A percentile compares a stretch with the other conserved stretches of the same genome.
Evolutionary conservation across 2,797 vertebrate species (phyloP).

Genomic region (Scarus forsteni): DNA sequence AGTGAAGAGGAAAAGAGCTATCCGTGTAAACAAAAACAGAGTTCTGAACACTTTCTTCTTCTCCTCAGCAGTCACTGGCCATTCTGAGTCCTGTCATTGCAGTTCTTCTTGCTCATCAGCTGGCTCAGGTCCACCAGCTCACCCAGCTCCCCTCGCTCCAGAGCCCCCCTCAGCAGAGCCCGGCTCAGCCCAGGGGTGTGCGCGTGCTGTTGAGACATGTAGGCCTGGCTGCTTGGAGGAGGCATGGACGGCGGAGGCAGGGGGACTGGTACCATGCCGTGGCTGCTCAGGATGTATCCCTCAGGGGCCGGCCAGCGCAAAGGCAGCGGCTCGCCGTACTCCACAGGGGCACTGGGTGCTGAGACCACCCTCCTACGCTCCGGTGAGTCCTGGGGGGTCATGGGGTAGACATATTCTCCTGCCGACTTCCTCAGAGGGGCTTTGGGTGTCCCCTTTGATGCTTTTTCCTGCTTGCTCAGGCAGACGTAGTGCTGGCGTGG

Average conservation of each 20-base stretch:
- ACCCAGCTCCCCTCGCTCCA: slow-evolving; percentile 82
- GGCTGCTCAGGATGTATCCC: slow-evolving; percentile 91
- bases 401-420: slow-evolving; percentile 89
- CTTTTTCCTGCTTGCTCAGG: slow-evolving; percentile 83
- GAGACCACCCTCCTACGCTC: slow-evolving; percentile 93
- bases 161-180: slow-evolving; percentile 78
- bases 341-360: slow-evolving; percentile 88
- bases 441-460: slow-evolving; percentile 76
- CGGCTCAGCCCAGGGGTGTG: slow-evolving; percentile 74
- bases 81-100: slow-evolving; percentile 90
- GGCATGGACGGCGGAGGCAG: slow-evolving; percentile 74
- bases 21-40: slow-evolving; percentile 53
- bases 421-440: slow-evolving; percentile 86
- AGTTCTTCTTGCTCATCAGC: slow-evolving; percentile 90
- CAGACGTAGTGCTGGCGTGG: slow-evolving; percentile 89
- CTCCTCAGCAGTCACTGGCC: slow-evolving; percentile 81
- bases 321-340: slow-evolving; percentile 85
- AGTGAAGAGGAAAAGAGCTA: slow-evolving; percentile 41
- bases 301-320: slow-evolving; percentile 89
- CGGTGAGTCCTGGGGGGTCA: slow-evolving; percentile 92
- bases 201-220: slow-evolving; percentile 76
- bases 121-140: slow-evolving; percentile 90
- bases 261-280: slow-evolving; percentile 74
- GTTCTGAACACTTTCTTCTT: slow-evolving; percentile 42
- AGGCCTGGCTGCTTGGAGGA: slow-evolving; percentile 65